Evolutionary conservation across 2,888 invertebrate species (phyloP), one percentile per base, ranked within the genome.

Genomic region (Deilephila porcellus): DNA sequence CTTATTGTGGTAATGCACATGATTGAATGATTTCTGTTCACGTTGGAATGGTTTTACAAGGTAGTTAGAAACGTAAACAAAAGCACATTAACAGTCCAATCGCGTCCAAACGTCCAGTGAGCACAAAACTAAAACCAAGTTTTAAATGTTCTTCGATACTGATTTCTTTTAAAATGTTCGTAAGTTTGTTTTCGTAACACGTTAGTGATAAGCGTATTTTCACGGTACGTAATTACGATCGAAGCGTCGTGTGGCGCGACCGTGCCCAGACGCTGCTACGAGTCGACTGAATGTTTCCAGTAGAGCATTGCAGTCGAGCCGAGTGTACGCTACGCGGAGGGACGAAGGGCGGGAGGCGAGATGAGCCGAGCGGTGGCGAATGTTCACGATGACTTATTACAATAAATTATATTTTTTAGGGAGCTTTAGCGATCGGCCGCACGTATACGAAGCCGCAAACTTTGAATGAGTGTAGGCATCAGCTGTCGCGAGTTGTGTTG

Each of bases 381-480:
- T 90, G 90, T 89, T 90, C 92, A 91, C 95, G 94, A 94, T 86
- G 90, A 90, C 91, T 92, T 93, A 93, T 93, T 93, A 93, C 90
- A 93, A 93, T 93, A 93, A 93, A 93, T 93, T 91, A 91, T 93
- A 91, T 92, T 86, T 92, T 91, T 93, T 90, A 90, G 89, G 87
- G 86, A 91, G 91, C 91, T 93, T 91, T 89, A 88, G 88, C 90
- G 88, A 90, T 91, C 90, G 90, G 86, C 87, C 88, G 85, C 86
- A 85, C 87, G 87, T 88, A 87, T 87, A 81, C 82, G 77, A 80
- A 85, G 88, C 88, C 88, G 85, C 89, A 89, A 90, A 90, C 83
- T 90, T 91, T 90, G 87, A 90, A 91, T 90, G 88, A 90, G 87
- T 82, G 85, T 82, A 83, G 81, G 86, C 81, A 87, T 90, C 89